phyloP scores from a whole-genome alignment of 2,888 invertebrate species.

The Carpatolechia fugitivella region DNA sequence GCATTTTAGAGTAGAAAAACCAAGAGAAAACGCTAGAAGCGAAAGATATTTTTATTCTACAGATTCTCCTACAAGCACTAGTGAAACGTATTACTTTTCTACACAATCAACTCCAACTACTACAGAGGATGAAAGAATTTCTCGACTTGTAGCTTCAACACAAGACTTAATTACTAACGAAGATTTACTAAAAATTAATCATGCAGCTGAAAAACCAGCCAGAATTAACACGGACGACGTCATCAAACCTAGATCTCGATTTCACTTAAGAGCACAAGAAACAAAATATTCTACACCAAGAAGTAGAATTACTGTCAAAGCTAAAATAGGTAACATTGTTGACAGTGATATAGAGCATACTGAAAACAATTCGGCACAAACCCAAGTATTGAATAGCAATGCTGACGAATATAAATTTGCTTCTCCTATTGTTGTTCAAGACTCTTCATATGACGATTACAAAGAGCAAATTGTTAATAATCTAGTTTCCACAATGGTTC shows the following conservation, averaged over 20 bases:
- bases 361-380: conserved; percentile 34
- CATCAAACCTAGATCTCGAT: conserved; percentile 51
- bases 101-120: conserved; percentile 30
- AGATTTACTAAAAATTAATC: conserved; percentile 82
- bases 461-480: conserved; percentile 61
- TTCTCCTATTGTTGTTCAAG: conserved; percentile 73
- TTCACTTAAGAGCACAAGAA: conserved; percentile 36
- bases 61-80: conserved; percentile 28
- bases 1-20: conserved; percentile 50
- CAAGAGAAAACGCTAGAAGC: conserved; percentile 47
- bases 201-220: conserved; percentile 58
- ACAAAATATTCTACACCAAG: conserved; percentile 32
- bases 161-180: conserved; percentile 81
- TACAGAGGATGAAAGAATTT: conserved; percentile 54
- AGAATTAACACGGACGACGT: conserved; percentile 52
- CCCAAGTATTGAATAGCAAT: conserved; percentile 37
- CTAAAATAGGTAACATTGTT: conserved; percentile 57
- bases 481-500: conserved; percentile 66
- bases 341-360: conserved; percentile 42
- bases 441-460: conserved; percentile 42
- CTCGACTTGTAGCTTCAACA: conserved; percentile 77
- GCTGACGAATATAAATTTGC: conserved; percentile 55
- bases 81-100: not conserved
- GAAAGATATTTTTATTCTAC: conserved; percentile 57
- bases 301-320: conserved; percentile 54